Evolutionary conservation across 2,797 vertebrate species (phyloP).

Genomic region (Neostethus bicornis): DNA sequence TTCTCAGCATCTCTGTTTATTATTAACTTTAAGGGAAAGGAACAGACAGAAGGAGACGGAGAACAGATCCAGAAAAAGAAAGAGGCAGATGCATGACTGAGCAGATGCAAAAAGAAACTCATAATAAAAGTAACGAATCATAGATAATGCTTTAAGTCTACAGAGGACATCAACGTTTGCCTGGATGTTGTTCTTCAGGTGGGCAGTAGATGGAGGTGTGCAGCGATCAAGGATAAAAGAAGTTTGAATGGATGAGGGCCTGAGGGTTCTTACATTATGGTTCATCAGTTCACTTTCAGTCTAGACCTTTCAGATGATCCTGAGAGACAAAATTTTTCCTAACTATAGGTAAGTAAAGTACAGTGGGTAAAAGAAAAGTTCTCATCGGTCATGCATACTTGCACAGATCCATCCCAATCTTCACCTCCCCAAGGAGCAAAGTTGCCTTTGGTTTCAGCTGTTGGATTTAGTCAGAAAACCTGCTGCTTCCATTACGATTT

Average conservation of each 20-base stretch:
- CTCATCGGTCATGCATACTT: slow-evolving; percentile 38
- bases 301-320: slow-evolving; percentile 31
- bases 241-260: slow-evolving; percentile 49
- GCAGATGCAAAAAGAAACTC: slow-evolving; percentile 36
- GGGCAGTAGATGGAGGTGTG: slow-evolving; percentile 74
- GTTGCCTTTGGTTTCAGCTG: slow-evolving; percentile 54
- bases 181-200: slow-evolving; percentile 15
- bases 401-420: slow-evolving; percentile 39
- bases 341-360: slow-evolving; percentile 24
- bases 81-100: slow-evolving; percentile 27
- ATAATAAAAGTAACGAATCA: slow-evolving; percentile 48
- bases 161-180: slow-evolving; percentile 12
- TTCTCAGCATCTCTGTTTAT: slow-evolving; percentile 57
- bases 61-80: slow-evolving; percentile 33
- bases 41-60: slow-evolving; percentile 39
- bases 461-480: slow-evolving; percentile 61
- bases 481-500: slow-evolving; percentile 58
- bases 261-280: slow-evolving; percentile 19
- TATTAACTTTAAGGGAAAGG: slow-evolving; percentile 47
- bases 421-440: slow-evolving; percentile 32
- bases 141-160: slow-evolving; percentile 31
- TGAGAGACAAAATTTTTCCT: slow-evolving; percentile 32
- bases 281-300: slow-evolving; percentile 35
- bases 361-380: slow-evolving; percentile 31
- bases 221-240: slow-evolving; percentile 18